Evolutionary conservation across 2,888 invertebrate species (phyloP).

Genomic region (Sesamia inferens): DNA sequence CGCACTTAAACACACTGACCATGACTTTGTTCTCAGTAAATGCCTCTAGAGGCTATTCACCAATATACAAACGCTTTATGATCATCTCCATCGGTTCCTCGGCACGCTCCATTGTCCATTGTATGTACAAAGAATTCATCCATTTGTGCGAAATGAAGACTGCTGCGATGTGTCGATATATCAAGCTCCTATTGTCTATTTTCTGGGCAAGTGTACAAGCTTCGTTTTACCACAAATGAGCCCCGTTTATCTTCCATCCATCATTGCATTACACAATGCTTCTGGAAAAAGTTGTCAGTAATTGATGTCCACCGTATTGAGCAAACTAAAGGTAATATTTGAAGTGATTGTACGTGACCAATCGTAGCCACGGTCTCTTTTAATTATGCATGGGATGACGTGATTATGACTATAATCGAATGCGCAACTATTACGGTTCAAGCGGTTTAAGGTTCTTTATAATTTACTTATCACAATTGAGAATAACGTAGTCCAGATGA

Average conservation of each 20-base stretch:
- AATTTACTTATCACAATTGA: constrained; percentile 38
- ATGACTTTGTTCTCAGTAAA: constrained; percentile 58
- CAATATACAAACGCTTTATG: constrained; percentile 49
- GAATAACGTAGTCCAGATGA: constrained; percentile 3
- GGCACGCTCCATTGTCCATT: constrained; percentile 84
- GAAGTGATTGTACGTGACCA: constrained; percentile 70
- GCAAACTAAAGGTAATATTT: constrained; percentile 59
- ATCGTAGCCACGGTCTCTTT: constrained; percentile 68
- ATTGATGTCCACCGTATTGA: constrained; percentile 57
- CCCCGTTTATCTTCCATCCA: constrained; percentile 51
- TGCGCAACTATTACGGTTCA: constrained; percentile 56
- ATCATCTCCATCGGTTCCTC: constrained; percentile 61
- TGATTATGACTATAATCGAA: constrained; percentile 70
- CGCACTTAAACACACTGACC: constrained; percentile 55
- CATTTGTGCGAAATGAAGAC: constrained; percentile 80
- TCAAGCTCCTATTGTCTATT: constrained; percentile 72
- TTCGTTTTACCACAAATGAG: constrained; percentile 46
- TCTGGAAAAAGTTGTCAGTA: constrained; percentile 50
- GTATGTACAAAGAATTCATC: constrained; percentile 81
- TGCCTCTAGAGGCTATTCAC: constrained; percentile 34
- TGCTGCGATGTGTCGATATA: constrained; percentile 72
- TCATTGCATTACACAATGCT: constrained; percentile 53
- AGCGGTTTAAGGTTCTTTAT: constrained; percentile 27
- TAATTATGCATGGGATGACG: constrained; percentile 68
- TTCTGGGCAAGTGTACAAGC: constrained; percentile 59